phyloP scores from a whole-genome alignment of 2,113 vertebrate genomes.

The Catharus bicknelli region DNA sequence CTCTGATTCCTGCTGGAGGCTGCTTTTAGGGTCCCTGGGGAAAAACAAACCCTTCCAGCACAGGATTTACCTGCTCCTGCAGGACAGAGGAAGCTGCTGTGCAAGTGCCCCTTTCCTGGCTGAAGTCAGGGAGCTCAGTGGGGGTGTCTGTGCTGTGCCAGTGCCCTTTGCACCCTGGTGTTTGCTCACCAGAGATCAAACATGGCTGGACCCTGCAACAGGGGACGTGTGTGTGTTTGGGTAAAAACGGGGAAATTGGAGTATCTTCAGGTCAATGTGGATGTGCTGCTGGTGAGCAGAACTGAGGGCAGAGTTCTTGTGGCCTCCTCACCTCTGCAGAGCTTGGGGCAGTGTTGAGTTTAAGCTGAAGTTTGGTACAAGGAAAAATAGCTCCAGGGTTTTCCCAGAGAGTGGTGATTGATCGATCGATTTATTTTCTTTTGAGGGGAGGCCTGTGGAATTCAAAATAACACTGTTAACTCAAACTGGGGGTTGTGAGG shows the following conservation, averaged over 20 bases:
- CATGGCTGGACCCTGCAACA: neutral
- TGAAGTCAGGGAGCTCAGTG: neutral
- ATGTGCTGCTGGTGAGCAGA: neutral
- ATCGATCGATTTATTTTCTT: neutral
- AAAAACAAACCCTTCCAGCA: neutral
- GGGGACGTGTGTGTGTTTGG: neutral
- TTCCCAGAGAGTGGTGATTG: neutral
- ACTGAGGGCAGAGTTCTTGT: neutral
- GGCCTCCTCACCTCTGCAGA: neutral
- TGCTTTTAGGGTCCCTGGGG: neutral
- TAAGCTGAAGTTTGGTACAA: neutral
- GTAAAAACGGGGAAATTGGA: neutral
- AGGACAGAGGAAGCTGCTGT: neutral
- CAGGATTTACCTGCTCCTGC: neutral
- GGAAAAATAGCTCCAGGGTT: neutral
- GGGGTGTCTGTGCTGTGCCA: neutral
- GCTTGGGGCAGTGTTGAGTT: neutral
- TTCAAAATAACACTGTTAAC: neutral
- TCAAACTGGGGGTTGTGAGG: neutral
- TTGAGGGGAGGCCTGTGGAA: neutral
- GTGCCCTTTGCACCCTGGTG: neutral
- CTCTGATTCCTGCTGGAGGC: neutral
- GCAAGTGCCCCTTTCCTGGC: neutral
- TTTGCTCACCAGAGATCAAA: neutral
- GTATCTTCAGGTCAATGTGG: neutral